Evolutionary conservation across 2,888 invertebrate species (phyloP).

Genomic region (Frankliniella intonsa): DNA sequence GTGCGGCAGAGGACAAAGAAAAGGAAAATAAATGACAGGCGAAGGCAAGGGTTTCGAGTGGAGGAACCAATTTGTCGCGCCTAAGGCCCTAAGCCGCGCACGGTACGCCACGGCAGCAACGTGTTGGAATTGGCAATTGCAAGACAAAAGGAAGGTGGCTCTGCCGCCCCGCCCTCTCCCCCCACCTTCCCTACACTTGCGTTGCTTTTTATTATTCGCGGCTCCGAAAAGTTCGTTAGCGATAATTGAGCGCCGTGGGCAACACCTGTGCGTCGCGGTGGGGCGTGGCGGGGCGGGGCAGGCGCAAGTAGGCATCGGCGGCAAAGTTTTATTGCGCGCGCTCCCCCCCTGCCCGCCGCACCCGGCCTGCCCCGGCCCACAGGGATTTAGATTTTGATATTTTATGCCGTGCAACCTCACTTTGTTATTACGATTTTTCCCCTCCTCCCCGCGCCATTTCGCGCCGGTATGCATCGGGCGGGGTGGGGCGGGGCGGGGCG

Average conservation of each 20-base stretch:
- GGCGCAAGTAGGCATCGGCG: background rate
- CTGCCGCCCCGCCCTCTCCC: too few species aligned
- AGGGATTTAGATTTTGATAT: background rate
- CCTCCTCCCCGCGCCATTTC: background rate
- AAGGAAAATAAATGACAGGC: too few species aligned
- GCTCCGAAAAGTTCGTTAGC: background rate
- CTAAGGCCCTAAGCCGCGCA: background rate
- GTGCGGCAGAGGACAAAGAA: too few species aligned
- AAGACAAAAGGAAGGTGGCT: background rate
- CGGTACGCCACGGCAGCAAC: background rate
- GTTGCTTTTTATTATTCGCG: background rate
- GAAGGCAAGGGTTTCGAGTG: too few species aligned
- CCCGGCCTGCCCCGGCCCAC: background rate
- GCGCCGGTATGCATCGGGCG: too few species aligned
- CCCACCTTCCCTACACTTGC: background rate
- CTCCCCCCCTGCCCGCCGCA: background rate
- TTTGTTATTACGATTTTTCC: conserved; percentile 20
- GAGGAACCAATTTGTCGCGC: conserved; percentile 7
- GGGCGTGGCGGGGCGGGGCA: background rate
- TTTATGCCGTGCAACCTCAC: conserved; percentile 10
- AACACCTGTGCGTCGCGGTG: background rate
- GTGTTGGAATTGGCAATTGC: background rate
- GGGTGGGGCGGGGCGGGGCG: too few species aligned
- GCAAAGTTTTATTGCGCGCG: background rate
- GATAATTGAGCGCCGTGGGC: background rate